phyloP scores from a whole-genome alignment of 1,140 invertebrate genomes.

The Panagrolaimus sp. region DNA sequence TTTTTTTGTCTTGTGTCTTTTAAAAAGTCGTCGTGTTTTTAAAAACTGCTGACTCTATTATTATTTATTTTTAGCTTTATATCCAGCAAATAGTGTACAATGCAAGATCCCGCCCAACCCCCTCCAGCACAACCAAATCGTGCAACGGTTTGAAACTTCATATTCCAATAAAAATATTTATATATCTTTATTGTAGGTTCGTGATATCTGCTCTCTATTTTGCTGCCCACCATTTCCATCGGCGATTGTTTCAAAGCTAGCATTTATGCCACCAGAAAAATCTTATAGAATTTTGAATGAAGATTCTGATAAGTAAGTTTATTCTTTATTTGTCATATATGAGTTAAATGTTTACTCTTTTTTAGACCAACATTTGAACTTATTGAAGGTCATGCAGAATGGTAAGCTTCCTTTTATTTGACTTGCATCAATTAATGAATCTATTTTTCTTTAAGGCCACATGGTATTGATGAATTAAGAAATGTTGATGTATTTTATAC shows the following conservation, averaged over 20 bases:
- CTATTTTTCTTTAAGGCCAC: background rate
- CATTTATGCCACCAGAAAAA: slow-evolving; percentile 94
- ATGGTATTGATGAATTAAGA: slow-evolving; percentile 75
- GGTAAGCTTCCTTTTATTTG: slow-evolving; percentile 56
- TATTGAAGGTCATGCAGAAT: slow-evolving; percentile 81
- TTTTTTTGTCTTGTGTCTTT: no score
- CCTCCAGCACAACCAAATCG: slow-evolving; percentile 16
- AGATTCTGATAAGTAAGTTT: slow-evolving; percentile 2
- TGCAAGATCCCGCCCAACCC: slow-evolving; percentile 1
- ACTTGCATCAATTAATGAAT: no score
- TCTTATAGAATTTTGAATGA: slow-evolving; percentile 75
- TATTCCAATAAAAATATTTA: no score
- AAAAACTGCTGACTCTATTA: no score
- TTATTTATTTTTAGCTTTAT: no score
- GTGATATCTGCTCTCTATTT: slow-evolving; percentile 93
- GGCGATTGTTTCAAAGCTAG: slow-evolving; percentile 93
- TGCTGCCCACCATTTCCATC: slow-evolving; percentile 99
- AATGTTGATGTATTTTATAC: slow-evolving; percentile 82
- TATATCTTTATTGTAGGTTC: no score
- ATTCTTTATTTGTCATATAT: background rate
- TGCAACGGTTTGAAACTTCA: no score
- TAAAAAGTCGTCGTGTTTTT: no score
- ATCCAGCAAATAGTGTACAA: background rate
- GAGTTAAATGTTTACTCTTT: background rate
- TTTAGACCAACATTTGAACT: slow-evolving; percentile 67